Evolutionary conservation across 2,888 invertebrate genomes (phyloP).

Genomic region (Globia sparganii): DNA sequence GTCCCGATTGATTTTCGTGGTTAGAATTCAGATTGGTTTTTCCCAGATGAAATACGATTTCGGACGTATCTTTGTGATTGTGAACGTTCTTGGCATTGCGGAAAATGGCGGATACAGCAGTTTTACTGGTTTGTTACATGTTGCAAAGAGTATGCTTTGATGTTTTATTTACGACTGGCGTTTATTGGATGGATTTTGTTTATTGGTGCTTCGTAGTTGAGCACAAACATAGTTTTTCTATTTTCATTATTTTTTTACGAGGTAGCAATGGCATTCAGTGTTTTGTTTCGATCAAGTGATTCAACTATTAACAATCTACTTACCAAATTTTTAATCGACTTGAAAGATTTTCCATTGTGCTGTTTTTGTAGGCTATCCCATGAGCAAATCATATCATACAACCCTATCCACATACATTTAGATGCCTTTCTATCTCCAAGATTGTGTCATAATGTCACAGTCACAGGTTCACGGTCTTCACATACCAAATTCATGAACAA

Average conservation of each 20-base stretch:
- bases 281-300: neutral
- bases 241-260: neutral
- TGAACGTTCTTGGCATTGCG: constrained; percentile 29
- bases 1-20: constrained; percentile 59
- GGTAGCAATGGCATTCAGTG: neutral
- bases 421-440: neutral
- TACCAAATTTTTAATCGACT: neutral
- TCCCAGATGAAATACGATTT: constrained; percentile 47
- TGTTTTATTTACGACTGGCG: constrained; percentile 43
- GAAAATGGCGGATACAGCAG: constrained; percentile 31
- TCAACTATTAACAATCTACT: neutral
- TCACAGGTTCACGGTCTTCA: neutral
- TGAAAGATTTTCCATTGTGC: neutral
- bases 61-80: constrained; percentile 26
- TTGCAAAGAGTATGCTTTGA: constrained; percentile 38
- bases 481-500: neutral
- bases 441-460: neutral
- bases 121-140: constrained; percentile 48
- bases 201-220: constrained; percentile 32
- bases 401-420: neutral
- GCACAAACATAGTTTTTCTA: constrained; percentile 11
- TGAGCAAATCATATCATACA: neutral
- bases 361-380: neutral
- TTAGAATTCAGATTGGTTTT: constrained; percentile 57
- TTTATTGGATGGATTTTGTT: constrained; percentile 47